Conservation (phyloP, 2,113 vertebrate species). For the Recurvirostra avosetta region DNA sequence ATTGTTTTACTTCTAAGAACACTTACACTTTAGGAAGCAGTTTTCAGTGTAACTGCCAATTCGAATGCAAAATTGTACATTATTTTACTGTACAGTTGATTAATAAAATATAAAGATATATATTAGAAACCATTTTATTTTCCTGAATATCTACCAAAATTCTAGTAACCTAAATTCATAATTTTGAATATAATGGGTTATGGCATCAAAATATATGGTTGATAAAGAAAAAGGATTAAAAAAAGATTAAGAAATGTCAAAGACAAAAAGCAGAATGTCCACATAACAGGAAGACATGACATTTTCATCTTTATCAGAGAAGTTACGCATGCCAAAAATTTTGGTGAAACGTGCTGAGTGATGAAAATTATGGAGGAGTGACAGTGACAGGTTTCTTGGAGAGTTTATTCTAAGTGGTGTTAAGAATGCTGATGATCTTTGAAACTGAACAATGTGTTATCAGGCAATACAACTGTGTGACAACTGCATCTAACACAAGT, state of each 20-base stretch:
- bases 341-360: constrained; percentile 40
- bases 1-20: neutral
- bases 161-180: neutral
- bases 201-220: neutral
- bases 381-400: neutral
- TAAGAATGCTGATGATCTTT: neutral
- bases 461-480: neutral
- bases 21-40: neutral
- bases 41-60: neutral
- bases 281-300: neutral
- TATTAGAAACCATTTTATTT: neutral
- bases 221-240: neutral
- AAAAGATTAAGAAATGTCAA: neutral
- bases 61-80: neutral
- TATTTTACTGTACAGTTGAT: neutral
- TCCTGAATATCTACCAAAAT: neutral
- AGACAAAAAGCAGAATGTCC: neutral
- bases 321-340: constrained; percentile 2
- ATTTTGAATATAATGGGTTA: neutral
- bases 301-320: neutral
- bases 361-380: neutral
- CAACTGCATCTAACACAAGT: neutral
- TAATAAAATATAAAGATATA: neutral
- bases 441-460: neutral
- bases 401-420: neutral